phyloP scores from a whole-genome alignment of 2,888 invertebrate genomes.

The Oxystoma pomonae region DNA sequence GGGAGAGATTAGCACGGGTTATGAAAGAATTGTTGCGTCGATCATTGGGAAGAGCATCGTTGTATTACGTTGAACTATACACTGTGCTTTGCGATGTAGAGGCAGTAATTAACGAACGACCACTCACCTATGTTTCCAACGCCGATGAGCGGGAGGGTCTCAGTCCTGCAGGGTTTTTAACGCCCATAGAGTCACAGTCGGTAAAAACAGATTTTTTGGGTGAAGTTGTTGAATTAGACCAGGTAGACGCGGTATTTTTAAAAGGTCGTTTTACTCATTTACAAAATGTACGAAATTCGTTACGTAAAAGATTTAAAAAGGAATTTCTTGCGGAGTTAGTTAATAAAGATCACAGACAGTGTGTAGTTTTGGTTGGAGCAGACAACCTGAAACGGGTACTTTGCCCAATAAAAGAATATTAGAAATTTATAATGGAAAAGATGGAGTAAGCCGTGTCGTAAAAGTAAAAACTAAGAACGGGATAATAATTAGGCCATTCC shows the following conservation, averaged over 20 bases:
- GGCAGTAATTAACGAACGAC: neutral
- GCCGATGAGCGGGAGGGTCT: neutral
- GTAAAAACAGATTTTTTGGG: too few relatives aligned
- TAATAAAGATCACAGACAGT: neutral
- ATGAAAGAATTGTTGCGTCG: neutral
- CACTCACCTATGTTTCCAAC: slow-evolving; percentile 2
- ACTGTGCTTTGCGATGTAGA: too few relatives aligned
- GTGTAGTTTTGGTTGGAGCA: neutral
- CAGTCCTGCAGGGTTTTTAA: neutral
- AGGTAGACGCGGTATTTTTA: neutral
- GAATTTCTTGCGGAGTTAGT: neutral
- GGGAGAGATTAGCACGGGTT: neutral
- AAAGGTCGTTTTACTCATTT: neutral
- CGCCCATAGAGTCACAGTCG: neutral
- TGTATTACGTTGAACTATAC: slow-evolving; percentile 3
- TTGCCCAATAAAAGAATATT: neutral
- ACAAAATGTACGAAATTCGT: neutral
- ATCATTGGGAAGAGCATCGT: neutral
- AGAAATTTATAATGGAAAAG: neutral
- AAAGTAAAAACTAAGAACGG: too few relatives aligned
- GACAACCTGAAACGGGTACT: neutral
- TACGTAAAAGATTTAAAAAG: neutral
- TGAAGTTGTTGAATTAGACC: neutral
- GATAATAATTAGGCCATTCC: too few relatives aligned
- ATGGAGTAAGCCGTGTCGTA: neutral